Percentiles rank a stretch among this genome's conserved stretches.
Evolutionary conservation across 53 echinoderm and acorn worm species (phyloP).

Genomic region (Echinarachnius parma): DNA sequence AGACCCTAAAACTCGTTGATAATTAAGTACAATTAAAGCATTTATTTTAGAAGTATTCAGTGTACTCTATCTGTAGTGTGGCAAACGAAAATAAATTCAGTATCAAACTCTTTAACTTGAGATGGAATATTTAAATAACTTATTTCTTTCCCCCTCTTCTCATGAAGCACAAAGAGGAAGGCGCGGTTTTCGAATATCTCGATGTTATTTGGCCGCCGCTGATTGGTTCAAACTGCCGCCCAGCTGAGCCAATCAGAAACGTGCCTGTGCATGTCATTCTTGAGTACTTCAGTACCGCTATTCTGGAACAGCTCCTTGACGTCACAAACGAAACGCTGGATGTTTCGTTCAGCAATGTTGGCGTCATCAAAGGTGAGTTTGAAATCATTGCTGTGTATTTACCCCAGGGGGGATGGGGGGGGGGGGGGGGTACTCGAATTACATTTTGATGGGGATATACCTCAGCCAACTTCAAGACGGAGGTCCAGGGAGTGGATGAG

Average conservation of each 20-base stretch:
- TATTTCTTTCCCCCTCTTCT: background rate
- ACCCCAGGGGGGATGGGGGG: too few relatives aligned
- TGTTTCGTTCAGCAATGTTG: background rate
- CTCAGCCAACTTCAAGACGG: too few relatives aligned
- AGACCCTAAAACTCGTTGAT: too few relatives aligned
- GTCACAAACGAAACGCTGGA: constrained; percentile 24
- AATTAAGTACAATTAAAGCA: background rate
- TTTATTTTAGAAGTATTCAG: background rate
- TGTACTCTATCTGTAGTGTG: too few relatives aligned
- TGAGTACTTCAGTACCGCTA: background rate
- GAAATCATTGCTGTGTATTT: too few relatives aligned
- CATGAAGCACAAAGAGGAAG: background rate
- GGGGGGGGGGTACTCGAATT: too few relatives aligned
- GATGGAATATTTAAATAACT: background rate
- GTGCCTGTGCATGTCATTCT: background rate
- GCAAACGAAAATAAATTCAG: background rate
- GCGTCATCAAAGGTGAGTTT: constrained; percentile 27
- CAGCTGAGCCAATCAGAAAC: constrained; percentile 1
- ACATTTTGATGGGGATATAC: too few relatives aligned
- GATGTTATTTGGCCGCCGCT: constrained; percentile 7
- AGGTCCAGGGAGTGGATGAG: too few relatives aligned
- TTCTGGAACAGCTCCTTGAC: constrained; percentile 12
- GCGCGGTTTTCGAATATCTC: background rate
- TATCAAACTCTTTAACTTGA: background rate
- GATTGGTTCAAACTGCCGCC: constrained; percentile 26